Base-by-base conservation (phyloP, 2,888 invertebrate genomes). In the Caenorhabditis sp. region DNA sequence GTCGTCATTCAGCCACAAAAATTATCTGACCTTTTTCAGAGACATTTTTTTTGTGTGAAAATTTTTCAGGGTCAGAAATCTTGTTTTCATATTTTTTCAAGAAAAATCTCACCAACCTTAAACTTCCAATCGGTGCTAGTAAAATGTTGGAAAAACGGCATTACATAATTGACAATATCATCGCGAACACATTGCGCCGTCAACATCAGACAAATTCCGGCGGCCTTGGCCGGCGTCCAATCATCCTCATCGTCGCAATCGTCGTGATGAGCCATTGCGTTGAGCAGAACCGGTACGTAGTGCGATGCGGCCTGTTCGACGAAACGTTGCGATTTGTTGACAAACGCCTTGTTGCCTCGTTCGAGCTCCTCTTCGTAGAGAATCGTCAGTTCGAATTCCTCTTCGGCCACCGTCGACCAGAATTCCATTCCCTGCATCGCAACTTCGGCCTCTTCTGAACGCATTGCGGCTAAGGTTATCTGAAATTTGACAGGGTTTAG, bases 331-430 rank as follows among this genome's bases (percentile, higher is more conserved):
- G 72, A 72, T 8, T 24, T 12, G 31, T 49, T 53, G 14, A 26
- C 26, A 1, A 62, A 19, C 21, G 61, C 58, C n/a, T n/a, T 6
- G 12, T 51, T 58, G 12, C 68, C 68, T 24, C 62, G 21, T 36
- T 73, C 72, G 19, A 68, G 10, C 14, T 67, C 67, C 57, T 97
- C 97, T 55, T 93, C 93, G 86, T 94, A 94, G 89, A 97, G 96
- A 88, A 96, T 93, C 1, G 93, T 92, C 79, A 97, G 90, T 89
- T 97, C 97, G 43, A 97, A 95, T 90, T 99, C 99, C 90, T 97
- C 99, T 89, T 99, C 99, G 87, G 97, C 96, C 0, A 99, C 97
- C 86, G 96, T 97, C 4, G 97, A 97, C 99, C 99, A 99, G 90
- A 99, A 99, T 89, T 99, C 99, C 88, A 99, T 97, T 81, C 99